Evolutionary conservation across 2,797 vertebrate genomes (phyloP).

Genomic region (Lepidocolaptes lacrymiger): DNA sequence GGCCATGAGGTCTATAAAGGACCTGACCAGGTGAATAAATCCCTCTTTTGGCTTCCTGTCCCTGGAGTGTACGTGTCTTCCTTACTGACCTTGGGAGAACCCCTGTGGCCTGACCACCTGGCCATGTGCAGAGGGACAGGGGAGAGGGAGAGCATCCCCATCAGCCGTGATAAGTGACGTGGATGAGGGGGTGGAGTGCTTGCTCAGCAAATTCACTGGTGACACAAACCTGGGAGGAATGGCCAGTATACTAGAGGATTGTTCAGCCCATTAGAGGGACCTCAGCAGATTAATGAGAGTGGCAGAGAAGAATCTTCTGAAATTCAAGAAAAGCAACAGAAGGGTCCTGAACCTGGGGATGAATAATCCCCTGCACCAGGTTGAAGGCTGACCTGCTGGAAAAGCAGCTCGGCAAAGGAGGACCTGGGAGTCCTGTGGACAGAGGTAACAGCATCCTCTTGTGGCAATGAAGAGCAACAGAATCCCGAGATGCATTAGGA

Average conservation of each 20-base stretch:
- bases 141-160: too few species aligned
- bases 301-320: neutral
- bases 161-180: too few species aligned
- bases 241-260: neutral
- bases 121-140: too few species aligned
- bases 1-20: too few species aligned
- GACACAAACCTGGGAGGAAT: neutral
- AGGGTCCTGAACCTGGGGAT: neutral
- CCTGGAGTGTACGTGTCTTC: too few species aligned
- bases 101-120: too few species aligned
- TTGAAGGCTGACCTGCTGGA: neutral
- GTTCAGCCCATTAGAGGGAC: neutral
- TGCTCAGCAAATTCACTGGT: neutral
- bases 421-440: neutral
- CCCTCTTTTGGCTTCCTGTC: too few species aligned
- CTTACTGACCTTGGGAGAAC: too few species aligned
- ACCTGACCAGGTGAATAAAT: too few species aligned
- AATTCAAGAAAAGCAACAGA: neutral
- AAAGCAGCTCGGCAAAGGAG: neutral
- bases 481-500: neutral
- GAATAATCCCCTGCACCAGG: neutral
- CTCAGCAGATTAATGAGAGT: neutral
- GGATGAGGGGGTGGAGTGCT: neutral
- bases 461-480: neutral
- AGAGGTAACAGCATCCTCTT: neutral